phyloP scores from a whole-genome alignment of 37 sponge, comb jelly and placozoan species.

The Halichondria panicea region DNA sequence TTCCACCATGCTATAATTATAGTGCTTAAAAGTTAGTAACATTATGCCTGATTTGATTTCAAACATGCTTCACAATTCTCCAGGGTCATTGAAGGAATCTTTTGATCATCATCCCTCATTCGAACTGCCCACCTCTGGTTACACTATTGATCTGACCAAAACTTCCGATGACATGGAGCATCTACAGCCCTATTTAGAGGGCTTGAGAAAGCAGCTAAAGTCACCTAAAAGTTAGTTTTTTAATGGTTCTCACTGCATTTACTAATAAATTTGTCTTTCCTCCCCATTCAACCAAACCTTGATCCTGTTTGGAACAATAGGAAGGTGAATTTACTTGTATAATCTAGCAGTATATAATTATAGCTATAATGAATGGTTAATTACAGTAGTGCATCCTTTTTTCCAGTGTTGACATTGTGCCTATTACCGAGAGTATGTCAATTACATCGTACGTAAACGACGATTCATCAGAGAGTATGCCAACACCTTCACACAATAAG shows the following conservation, averaged over 20 bases:
- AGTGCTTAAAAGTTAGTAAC: neutral
- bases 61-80: neutral
- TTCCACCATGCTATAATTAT: neutral
- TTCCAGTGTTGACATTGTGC: slow-evolving; percentile 19
- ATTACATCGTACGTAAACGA: neutral
- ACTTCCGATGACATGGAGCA: slow-evolving; percentile 21
- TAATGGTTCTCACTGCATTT: too few relatives aligned
- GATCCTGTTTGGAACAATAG: too few relatives aligned
- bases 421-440: slow-evolving; percentile 10
- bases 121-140: slow-evolving; percentile 26
- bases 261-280: too few relatives aligned
- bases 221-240: slow-evolving; percentile 16
- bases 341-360: too few relatives aligned
- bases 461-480: neutral
- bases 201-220: slow-evolving; percentile 5
- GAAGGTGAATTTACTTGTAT: too few relatives aligned
- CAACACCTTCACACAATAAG: neutral
- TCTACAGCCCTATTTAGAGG: slow-evolving; percentile 17
- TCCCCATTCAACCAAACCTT: too few relatives aligned
- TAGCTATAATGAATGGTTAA: too few relatives aligned
- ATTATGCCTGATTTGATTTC: neutral
- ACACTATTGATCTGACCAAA: slow-evolving; percentile 38
- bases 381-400: too few relatives aligned
- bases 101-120: slow-evolving; percentile 62
- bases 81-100: slow-evolving; percentile 50